Evolutionary conservation across 2,797 vertebrate species (phyloP).

Genomic region (Euthynnus affinis): DNA sequence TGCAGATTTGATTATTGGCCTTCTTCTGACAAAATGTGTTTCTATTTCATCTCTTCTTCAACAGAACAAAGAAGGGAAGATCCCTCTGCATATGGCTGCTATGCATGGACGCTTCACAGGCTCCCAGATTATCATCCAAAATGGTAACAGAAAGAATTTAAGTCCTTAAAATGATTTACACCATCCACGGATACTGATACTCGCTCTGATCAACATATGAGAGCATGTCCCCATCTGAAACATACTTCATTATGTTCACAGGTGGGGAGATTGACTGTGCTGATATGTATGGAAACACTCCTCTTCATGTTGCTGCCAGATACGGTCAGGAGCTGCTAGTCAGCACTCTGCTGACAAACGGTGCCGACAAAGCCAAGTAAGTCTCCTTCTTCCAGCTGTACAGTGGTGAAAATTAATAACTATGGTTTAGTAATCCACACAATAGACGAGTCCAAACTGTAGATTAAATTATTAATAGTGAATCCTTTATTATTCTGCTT

Average conservation of each 20-base stretch:
- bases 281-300: conserved; percentile 93
- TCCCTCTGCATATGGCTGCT: conserved; percentile 95
- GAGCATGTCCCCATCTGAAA: background rate
- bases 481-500: background rate
- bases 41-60: conserved; percentile 41
- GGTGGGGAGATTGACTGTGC: conserved; percentile 95
- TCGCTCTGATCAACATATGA: background rate
- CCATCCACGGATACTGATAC: background rate
- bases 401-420: background rate
- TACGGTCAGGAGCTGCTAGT: conserved; percentile 96
- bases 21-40: conserved; percentile 6
- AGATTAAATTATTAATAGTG: background rate
- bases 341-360: conserved; percentile 95
- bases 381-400: background rate
- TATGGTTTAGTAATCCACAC: background rate
- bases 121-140: conserved; percentile 97
- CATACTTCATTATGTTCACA: conserved; percentile 52
- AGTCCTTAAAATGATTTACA: background rate
- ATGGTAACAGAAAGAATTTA: conserved; percentile 84
- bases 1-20: background rate
- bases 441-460: background rate
- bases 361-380: conserved; percentile 93
- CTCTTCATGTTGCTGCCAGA: conserved; percentile 96
- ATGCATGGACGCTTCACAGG: conserved; percentile 96
- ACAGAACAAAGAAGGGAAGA: conserved; percentile 96